A percentile compares a stretch with the other conserved stretches of the same genome.
phyloP scores from a whole-genome alignment of 2,888 invertebrate genomes.

The Disparrhopalites patrizii region DNA sequence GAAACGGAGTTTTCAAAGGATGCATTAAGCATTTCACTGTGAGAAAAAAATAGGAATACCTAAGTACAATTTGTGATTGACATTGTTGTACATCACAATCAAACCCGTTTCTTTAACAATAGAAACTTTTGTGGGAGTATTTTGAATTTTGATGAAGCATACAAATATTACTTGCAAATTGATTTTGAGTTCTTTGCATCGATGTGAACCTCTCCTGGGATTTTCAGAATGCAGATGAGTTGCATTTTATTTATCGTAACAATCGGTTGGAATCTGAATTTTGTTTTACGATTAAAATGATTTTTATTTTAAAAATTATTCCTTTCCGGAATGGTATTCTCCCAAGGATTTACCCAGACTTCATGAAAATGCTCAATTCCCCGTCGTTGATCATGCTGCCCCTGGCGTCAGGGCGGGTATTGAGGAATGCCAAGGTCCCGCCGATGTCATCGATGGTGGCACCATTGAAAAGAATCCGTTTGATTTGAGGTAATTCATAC shows the following conservation, averaged over 20 bases:
- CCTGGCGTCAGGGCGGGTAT: neutral
- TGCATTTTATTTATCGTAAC: neutral
- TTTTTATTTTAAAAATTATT: neutral
- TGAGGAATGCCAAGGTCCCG: neutral
- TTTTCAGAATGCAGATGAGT: constrained; percentile 9
- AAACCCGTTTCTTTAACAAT: too few species aligned
- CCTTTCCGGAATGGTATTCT: too few species aligned
- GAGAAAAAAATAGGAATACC: too few species aligned
- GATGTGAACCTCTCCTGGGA: too few species aligned
- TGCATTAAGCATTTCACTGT: too few species aligned
- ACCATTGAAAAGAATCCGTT: neutral
- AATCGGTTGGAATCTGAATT: neutral
- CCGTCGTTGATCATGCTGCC: constrained; percentile 6
- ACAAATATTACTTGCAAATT: too few species aligned
- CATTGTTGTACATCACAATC: too few species aligned
- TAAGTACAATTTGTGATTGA: too few species aligned
- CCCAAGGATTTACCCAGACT: neutral
- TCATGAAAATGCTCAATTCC: constrained; percentile 1
- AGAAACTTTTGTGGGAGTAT: too few species aligned
- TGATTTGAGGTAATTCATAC: neutral
- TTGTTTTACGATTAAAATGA: neutral
- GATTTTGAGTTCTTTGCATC: too few species aligned
- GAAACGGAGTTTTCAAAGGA: too few species aligned
- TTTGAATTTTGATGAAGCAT: too few species aligned
- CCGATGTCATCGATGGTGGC: neutral